Evolutionary conservation across 2,888 invertebrate species (phyloP).

Genomic region (Erpobdella octoculata): DNA sequence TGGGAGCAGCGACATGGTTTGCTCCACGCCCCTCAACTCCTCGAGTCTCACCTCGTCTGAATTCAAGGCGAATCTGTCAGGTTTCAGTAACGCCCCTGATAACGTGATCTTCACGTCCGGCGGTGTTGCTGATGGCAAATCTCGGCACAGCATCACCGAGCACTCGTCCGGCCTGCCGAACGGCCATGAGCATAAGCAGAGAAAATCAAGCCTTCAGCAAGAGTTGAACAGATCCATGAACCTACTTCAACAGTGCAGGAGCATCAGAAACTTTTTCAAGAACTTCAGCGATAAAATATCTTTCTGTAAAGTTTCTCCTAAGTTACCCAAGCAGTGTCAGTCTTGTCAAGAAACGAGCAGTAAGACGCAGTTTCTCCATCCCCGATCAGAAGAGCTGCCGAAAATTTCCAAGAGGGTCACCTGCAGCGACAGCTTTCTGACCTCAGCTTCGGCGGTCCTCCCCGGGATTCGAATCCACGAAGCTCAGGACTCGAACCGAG

Average conservation of each 20-base stretch:
- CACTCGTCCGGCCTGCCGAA: no score
- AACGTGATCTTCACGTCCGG: not conserved
- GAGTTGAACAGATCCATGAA: not conserved
- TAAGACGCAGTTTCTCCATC: not conserved
- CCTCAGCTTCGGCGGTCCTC: not conserved
- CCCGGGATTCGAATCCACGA: not conserved
- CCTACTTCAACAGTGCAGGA: not conserved
- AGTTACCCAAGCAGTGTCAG: not conserved
- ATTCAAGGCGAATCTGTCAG: not conserved
- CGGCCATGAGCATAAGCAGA: no score
- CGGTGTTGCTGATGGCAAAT: not conserved
- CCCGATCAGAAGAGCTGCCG: not conserved
- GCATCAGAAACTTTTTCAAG: not conserved
- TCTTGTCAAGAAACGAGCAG: not conserved
- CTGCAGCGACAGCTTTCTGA: constrained; percentile 3
- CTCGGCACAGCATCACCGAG: not conserved
- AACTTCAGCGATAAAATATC: not conserved
- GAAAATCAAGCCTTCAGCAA: not conserved
- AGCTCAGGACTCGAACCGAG: not conserved
- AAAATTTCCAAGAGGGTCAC: not conserved
- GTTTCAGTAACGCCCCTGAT: not conserved
- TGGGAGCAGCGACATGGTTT: not conserved
- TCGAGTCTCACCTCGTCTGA: constrained; percentile 5
- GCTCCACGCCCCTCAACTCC: not conserved
- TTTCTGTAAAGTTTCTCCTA: no score